Base-by-base conservation (phyloP, 2,888 invertebrate genomes). In the Agriopis leucophaearia region DNA sequence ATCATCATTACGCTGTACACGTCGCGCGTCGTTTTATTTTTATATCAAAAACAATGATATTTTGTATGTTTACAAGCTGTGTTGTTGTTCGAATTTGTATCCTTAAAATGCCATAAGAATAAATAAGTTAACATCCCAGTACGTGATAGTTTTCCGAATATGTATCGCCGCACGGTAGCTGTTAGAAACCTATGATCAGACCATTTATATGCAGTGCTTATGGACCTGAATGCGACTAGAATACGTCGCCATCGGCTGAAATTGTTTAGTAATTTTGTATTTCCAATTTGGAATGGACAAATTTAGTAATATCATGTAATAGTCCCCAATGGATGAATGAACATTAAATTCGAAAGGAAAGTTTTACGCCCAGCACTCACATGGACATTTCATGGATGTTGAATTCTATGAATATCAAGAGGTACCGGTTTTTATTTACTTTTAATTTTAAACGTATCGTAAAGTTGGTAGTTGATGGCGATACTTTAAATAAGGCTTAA, bases 121-220 rank as follows among this genome's bases (percentile, higher is more conserved):
- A 78, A 77, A 81, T 72, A 73, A 74, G 72, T 72, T 81, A 82
- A 81, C 83, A 84, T 82, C 85, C 82, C 83, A 83, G 80, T 80
- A 87, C 91, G 91, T 91, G 92, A 90, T 83, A 78, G 77, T 85
- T 85, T 88, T 89, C 80, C 78, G 70, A 75, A 86, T 82, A 71
- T 72, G 65, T 64, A 64, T 70, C 78, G 75, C 76, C 79, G 78
- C 81, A 91, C 92, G 82, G 92, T 91, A 92, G 92, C 92, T 78
- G 76, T 81, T 76, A 76, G 74, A 76, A 60, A 76, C 64, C 74
- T 74, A 76, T 88, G 86, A 88, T 87, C 78, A 78, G 74, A 80
- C 82, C 83, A 89, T 91, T 91, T 86, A 86, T 87, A 92, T 92
- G 86, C 90, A 75, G 80, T 77, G 78, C 77, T 70, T 79, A 82